Base-by-base conservation (phyloP, 35 echinoderm and acorn worm species). In the Heliocidaris erythrogramma region DNA sequence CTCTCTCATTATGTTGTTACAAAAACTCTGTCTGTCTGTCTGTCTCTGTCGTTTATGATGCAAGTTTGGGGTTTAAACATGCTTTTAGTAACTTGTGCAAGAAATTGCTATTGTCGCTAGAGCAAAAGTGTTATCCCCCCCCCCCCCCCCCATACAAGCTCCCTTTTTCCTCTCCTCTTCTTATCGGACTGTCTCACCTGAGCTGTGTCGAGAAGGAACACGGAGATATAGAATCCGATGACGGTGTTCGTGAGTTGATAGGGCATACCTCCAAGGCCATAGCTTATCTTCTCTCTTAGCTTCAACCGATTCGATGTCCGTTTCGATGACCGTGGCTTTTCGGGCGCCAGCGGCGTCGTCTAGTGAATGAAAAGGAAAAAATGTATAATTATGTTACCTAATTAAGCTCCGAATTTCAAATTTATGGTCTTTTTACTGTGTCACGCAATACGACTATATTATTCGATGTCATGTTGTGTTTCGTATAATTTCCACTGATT, bases 231-330 rank as follows among this genome's bases (percentile, higher is more conserved):
- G 49, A 99, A 99, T 3, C 96, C 98, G 5, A 99, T 95, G 10
- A 99, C 96, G 13, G 96, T 99, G 88, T 97, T 96, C 59, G 98
- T 99, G 1, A 99, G 95, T 32, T 97, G 98, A 49, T 99, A 99
- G 7, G 98, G 98, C 88, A 97, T 97, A 2, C 98, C 98, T 53
- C 98, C 98, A 8, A 96, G 31, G 17, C 96, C 98, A 87, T 97
- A 99, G 59, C 86, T 96, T 56, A 99, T 35, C 56, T 96, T 99
- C 86, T 96, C 91, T 30, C 93, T 50, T 49, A 88, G 91, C 48
- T 53, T 95, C 65, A 99, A 85, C 30, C 91, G 47, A 59, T 29
- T 52, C 10, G 48, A 52, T 32, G 3, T 47, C 87, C 87, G 31
- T n/a, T 89, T 89, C 30, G 29, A 16, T 13, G 91, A 7, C 11